Evolutionary conservation across 1,140 invertebrate species (phyloP).

Genomic region (Reticulitermes speratus): DNA sequence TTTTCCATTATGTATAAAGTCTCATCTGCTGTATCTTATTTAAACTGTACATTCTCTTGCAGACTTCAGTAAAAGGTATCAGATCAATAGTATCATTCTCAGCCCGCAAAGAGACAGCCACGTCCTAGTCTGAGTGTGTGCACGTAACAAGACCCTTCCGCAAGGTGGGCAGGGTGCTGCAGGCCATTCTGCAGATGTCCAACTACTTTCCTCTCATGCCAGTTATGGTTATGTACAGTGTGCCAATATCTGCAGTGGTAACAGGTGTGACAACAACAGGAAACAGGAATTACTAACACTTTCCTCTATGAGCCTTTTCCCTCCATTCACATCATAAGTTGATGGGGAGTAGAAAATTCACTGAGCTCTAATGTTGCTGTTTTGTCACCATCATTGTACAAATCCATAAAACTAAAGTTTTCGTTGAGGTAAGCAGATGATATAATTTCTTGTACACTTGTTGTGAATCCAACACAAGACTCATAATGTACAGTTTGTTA

Average conservation of each 20-base stretch:
- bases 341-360: no score
- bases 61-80: slow-evolving; percentile 86
- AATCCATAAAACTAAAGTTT: not conserved
- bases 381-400: not conserved
- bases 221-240: no score
- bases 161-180: no score
- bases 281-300: not conserved
- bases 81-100: slow-evolving; percentile 83
- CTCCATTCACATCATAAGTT: no score
- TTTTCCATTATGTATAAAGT: no score
- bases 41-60: slow-evolving; percentile 46
- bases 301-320: not conserved
- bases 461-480: not conserved
- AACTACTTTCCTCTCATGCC: no score
- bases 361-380: no score
- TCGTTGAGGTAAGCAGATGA: not conserved
- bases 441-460: not conserved
- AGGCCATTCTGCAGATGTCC: no score
- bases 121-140: slow-evolving; percentile 29
- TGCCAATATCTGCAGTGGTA: no score
- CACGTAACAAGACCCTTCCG: no score
- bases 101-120: slow-evolving; percentile 62
- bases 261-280: no score
- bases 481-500: not conserved
- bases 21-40: no score